Base-by-base conservation (phyloP, 1,140 invertebrate species). In the Zaprionus vittiger region DNA sequence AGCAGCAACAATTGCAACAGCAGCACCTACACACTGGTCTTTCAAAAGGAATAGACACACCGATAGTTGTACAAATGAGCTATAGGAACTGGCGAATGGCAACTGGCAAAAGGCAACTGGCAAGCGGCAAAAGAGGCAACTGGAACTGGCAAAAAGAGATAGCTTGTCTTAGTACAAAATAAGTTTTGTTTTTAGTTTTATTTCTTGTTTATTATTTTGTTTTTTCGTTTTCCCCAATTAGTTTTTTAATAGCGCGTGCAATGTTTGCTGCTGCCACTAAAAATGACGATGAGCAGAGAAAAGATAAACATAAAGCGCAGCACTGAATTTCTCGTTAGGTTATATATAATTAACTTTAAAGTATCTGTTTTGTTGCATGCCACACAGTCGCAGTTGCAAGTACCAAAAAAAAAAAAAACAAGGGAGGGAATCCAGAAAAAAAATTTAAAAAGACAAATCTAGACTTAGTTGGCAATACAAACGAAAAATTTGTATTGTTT, bases 1-100 rank as follows among this genome's bases (percentile, higher is more conserved):
- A 17, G 2, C 57, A 60, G 14, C 64, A 75, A 24, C 75, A 87
- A 64, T 49, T 66, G 38, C 72, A 70, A 64, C 64, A 87, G 72
- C 68, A 87, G 84, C 80, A 92, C 91, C 44, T 92, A 92, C 49
- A 92, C 91, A 17, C 55, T 92, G 54, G 87, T 92, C 37, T 90
- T 92, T 70, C 82, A 90, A 15, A 86, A 92, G 7, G 91, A 92
- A 61, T 89, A 85, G 65, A 68, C 71, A 75, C 71, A 52, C 60
- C 28, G 12, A 56, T 20, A 75, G 73, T 86, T 85, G 83, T 85
- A 87, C 72, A 80, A 87, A 86, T 63, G 24, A 73, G 49, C 38
- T 26, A 62, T 20, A 26, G 52, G 15, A 55, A 24, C 49, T 24
- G 20, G 49, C 52, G 20, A 20, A 7, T 28, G 12, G 20, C 26